Base-by-base conservation (phyloP, 2,888 invertebrate species). In the Helicoverpa assulta region DNA sequence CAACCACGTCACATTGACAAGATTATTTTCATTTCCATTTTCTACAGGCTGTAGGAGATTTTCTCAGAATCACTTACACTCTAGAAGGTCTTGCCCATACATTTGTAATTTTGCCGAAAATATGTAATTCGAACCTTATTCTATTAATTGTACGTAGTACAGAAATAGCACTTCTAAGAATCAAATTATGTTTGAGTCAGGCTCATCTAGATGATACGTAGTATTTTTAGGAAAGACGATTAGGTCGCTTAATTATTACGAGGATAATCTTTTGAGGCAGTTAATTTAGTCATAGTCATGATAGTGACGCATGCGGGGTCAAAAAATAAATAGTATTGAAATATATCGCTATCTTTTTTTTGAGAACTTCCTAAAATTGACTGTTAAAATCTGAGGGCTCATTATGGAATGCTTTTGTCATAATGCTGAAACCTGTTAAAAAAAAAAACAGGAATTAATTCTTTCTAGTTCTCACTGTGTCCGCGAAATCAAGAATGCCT, bases 141-240 rank as follows among this genome's bases (percentile, higher is more conserved):
- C 54, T 60, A 43, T 76, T 50, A 64, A 52, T 37, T 61, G 53
- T 53, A 12, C 26, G 52, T 5, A 40, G n/a, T 12, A 50, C 57
- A 12, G 65, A 74, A 74, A 72, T 71, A 79, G 64, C 51, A 14
- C 14, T 80, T 79, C 82, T 59, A 50, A 59, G 80, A 80, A 82
- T n/a, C 50, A 61, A 62, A 72, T 68, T 66, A 62, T 33, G 16
- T 40, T 57, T 51, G n/a, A 73, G 51, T 67, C 62, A 53, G 52
- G 63, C 14, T 53, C 51, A 18, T 51, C 12, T 70, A 19, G 4
- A 55, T 73, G 59, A 57, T 50, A 50, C 61, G 10, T 37, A 40
- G 40, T 40, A 12, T 40, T 40, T 37, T 40, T 37, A 37, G 50
- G n/a, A 58, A 58, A 43, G 6, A 18, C 16, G 16, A 18, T 53